Base-by-base conservation (phyloP, 2,888 invertebrate species). In the Noctua janthe region DNA sequence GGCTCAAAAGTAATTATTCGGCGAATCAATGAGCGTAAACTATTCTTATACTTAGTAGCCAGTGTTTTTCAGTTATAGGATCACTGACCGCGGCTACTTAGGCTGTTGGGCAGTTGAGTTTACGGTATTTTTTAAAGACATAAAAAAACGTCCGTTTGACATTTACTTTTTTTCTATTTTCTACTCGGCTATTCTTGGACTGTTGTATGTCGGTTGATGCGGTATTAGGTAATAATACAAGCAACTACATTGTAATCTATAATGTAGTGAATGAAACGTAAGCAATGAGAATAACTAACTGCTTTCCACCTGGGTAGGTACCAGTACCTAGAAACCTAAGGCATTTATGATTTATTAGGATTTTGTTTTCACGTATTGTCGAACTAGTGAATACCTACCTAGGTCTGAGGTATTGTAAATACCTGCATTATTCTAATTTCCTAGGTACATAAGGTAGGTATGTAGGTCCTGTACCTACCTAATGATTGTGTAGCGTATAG, bases 31-130 rank as follows among this genome's bases (percentile, higher is more conserved):
- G 81, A 84, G 74, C 81, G 81, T 75, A 80, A 85, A 82, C 35
- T 79, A 69, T 78, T 85, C 76, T 77, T 76, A 67, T 80, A 82
- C 72, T 77, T 78, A 71, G 67, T 82, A 73, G 75, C 49, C 78
- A 80, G 79, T 86, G 82, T 81, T 75, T 83, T 80, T 82, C 82
- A 72, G 67, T 35, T 59, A 43, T 71, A 82, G 78, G 88, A 83
- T 84, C 89, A 88, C 76, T 89, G 88, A 88, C 89, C 89, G 76
- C 78, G 23, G 35, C 71, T 77, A 71, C 81, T 70, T 78, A 80
- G 78, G 80, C 72, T 69, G 79, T 67, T 84, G 59, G 47, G 39
- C 59, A 80, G 71, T 73, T 82, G 78, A 71, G 70, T 73, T 78
- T 85, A 78, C 89, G 82, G 82, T 84, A 86, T 78, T 69, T 81